These are phyloP conservation scores for Eurois occulta DNA, from an alignment of 2,888 invertebrate genomes.

Conservation along the genomic window DNA sequence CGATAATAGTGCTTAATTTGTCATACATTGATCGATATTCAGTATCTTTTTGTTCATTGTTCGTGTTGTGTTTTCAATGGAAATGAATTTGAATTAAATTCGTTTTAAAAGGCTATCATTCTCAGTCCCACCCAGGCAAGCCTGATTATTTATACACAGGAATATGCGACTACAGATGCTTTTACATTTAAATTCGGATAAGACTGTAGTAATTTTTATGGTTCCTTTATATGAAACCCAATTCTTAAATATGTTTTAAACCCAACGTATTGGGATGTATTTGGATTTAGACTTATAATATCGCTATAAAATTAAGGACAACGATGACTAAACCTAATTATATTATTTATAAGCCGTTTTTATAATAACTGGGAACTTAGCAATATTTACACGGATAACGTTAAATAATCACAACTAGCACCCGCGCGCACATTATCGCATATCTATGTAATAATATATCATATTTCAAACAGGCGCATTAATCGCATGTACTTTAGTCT, in stretches of 20 bases:
- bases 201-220: conserved; percentile 36
- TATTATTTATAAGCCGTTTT: conserved; percentile 13
- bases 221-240: conserved; percentile 13
- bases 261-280: not conserved
- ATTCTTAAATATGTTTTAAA: not conserved
- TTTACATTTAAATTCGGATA: conserved; percentile 22
- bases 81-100: conserved; percentile 13
- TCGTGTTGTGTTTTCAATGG: conserved; percentile 43
- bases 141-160: conserved; percentile 44
- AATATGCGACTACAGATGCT: conserved; percentile 27
- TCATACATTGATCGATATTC: conserved; percentile 41
- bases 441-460: conserved; percentile 39
- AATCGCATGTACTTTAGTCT: conserved; percentile 18
- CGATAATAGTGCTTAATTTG: conserved; percentile 10
- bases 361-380: conserved; percentile 6
- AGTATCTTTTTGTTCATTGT: conserved; percentile 23
- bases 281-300: not conserved
- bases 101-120: conserved; percentile 16
- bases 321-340: conserved; percentile 28
- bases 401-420: conserved; percentile 36
- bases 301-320: not conserved
- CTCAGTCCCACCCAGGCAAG: conserved; percentile 39
- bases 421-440: conserved; percentile 42
- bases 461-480: conserved; percentile 47
- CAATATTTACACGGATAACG: conserved; percentile 32